Evolutionary conservation across 1,140 invertebrate species (phyloP).

Genomic region (Zaprionus ghesquierei): DNA sequence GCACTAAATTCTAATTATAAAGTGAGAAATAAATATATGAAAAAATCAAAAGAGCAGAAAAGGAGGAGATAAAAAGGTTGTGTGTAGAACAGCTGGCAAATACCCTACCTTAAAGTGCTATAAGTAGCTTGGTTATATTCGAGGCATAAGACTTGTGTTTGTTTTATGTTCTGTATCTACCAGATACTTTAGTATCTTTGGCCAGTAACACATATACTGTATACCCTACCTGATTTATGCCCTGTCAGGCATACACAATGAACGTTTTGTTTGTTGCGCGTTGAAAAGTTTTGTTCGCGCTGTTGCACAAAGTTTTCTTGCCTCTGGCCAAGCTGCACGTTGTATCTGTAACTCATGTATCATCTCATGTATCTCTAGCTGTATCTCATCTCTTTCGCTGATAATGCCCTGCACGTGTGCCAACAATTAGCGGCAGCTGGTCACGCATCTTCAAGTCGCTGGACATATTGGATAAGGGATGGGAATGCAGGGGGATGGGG

Average conservation of each 20-base stretch:
- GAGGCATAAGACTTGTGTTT: too few relatives aligned
- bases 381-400: constrained; percentile 26
- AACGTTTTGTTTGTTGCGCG: not conserved
- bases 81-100: not conserved
- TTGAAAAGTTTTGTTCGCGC: constrained; percentile 31
- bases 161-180: too few relatives aligned
- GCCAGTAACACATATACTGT: too few relatives aligned
- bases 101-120: too few relatives aligned
- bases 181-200: not conserved
- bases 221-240: too few relatives aligned
- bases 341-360: not conserved
- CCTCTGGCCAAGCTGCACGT: not conserved
- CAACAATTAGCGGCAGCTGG: constrained; percentile 62
- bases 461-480: constrained; percentile 5
- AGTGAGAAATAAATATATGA: not conserved
- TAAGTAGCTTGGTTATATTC: too few relatives aligned
- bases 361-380: constrained; percentile 13
- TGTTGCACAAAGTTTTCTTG: constrained; percentile 4
- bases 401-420: constrained; percentile 51
- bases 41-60: constrained; percentile 4
- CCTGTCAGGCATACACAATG: too few relatives aligned
- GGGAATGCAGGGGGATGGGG: too few relatives aligned
- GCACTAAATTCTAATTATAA: constrained; percentile 49
- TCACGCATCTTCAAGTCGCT: constrained; percentile 43
- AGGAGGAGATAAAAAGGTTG: not conserved